Evolutionary conservation across 2,113 vertebrate species (phyloP).

Genomic region (Ptyas mucosa): DNA sequence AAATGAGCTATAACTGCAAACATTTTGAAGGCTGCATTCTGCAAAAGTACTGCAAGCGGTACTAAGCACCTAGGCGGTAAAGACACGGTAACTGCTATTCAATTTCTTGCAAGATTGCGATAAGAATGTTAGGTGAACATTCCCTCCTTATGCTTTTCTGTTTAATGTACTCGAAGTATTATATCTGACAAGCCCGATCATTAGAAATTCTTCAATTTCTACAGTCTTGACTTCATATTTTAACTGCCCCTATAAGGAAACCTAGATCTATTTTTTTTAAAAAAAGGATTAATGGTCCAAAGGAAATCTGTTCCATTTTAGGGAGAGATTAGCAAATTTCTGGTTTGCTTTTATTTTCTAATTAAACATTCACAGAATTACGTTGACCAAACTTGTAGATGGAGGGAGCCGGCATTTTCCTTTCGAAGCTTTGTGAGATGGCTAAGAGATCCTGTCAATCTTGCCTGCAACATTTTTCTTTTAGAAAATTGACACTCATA

Average conservation of each 20-base stretch:
- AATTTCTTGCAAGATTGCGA: conserved; percentile 38
- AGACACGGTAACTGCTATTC: conserved; percentile 41
- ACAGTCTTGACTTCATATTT: conserved; percentile 44
- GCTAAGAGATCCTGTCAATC: not conserved
- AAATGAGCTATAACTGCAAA: not conserved
- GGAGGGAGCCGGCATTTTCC: not conserved
- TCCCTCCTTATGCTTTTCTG: conserved; percentile 49
- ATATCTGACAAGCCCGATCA: conserved; percentile 36
- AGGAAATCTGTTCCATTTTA: not conserved
- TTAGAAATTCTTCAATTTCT: conserved; percentile 49
- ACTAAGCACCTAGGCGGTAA: not conserved
- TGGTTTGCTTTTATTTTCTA: not conserved
- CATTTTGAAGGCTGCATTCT: not conserved
- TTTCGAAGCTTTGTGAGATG: not conserved
- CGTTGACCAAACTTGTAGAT: not conserved
- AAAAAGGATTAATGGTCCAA: not conserved
- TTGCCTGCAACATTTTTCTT: not conserved
- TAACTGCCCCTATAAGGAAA: conserved; percentile 30
- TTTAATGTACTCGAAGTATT: conserved; percentile 47
- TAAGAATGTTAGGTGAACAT: conserved; percentile 38
- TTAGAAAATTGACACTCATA: not conserved
- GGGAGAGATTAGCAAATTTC: not conserved
- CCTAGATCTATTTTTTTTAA: not conserved
- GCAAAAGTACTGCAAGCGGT: not conserved
- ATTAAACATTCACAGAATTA: not conserved